A percentile compares a stretch with the other conserved stretches of the same genome.
phyloP scores from a whole-genome alignment of 1,140 invertebrate species.

The Pseudomyrmex concolor region DNA sequence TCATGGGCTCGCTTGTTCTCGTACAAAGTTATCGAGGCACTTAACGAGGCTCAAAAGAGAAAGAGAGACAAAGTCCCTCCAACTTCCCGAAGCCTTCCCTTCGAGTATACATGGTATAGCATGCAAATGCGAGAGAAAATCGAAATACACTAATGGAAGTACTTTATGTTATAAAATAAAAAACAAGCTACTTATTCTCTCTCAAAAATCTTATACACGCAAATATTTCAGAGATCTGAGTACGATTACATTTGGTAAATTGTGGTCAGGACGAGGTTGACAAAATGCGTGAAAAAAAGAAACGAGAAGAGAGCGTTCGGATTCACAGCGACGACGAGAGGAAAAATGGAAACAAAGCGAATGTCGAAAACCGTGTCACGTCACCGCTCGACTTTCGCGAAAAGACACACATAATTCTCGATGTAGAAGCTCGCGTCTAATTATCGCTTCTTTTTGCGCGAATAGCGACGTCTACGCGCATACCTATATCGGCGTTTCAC shows the following conservation, averaged over 20 bases:
- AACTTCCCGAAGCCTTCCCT: background rate
- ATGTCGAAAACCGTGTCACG: background rate
- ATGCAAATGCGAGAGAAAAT: background rate
- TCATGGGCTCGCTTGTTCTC: slow-evolving; percentile 50
- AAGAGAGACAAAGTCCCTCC: slow-evolving; percentile 1
- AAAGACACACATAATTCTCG: slow-evolving; percentile 18
- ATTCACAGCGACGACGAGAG: background rate
- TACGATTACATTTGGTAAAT: too few species aligned
- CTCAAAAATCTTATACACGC: background rate
- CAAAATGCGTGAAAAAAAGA: background rate
- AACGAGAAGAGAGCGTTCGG: background rate
- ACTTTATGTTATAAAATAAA: background rate
- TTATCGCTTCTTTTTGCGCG: slow-evolving; percentile 45
- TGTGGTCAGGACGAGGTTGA: too few species aligned
- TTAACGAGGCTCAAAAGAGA: slow-evolving; percentile 48
- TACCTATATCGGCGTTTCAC: slow-evolving; percentile 37
- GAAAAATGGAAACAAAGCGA: background rate
- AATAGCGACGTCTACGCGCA: slow-evolving; percentile 18
- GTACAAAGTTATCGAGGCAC: slow-evolving; percentile 52
- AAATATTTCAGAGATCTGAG: too few species aligned
- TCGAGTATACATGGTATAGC: background rate
- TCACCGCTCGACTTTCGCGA: background rate
- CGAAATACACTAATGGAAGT: background rate
- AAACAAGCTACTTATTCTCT: background rate
- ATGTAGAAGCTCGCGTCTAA: slow-evolving; percentile 40